Percentiles rank a stretch among this genome's conserved stretches.
phyloP scores from a whole-genome alignment of 2,797 vertebrate species.

The Falco biarmicus region DNA sequence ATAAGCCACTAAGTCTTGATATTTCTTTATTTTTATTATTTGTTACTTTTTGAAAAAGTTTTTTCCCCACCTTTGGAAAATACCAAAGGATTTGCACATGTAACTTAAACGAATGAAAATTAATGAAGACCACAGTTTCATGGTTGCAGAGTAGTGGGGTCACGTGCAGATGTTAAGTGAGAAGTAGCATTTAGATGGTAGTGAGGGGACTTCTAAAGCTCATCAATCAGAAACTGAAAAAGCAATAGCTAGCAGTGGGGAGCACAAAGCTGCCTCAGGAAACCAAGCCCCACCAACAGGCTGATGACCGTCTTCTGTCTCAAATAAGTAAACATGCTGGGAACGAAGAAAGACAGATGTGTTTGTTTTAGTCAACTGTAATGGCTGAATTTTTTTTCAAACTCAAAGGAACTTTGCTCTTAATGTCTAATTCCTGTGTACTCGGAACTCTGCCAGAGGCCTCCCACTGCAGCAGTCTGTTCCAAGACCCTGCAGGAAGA shows the following conservation, averaged over 20 bases:
- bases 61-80: neutral
- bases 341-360: neutral
- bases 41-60: neutral
- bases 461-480: neutral
- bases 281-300: neutral
- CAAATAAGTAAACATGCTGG: neutral
- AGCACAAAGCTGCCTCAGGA: neutral
- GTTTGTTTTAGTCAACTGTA: neutral
- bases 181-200: neutral
- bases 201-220: neutral
- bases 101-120: neutral
- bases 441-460: neutral
- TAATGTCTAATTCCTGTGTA: neutral
- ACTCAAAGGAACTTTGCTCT: constrained; percentile 26
- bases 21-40: neutral
- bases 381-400: constrained; percentile 11
- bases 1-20: neutral
- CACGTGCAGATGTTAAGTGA: neutral
- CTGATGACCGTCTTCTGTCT: constrained; percentile 16
- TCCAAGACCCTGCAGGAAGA: constrained; percentile 3
- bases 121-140: neutral
- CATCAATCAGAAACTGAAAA: neutral
- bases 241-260: neutral
- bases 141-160: neutral
- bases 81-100: neutral